These are phyloP conservation scores for Flabesymbios commensalis DNA, from an alignment of 2,888 invertebrate genomes.

Conservation along the genomic window DNA sequence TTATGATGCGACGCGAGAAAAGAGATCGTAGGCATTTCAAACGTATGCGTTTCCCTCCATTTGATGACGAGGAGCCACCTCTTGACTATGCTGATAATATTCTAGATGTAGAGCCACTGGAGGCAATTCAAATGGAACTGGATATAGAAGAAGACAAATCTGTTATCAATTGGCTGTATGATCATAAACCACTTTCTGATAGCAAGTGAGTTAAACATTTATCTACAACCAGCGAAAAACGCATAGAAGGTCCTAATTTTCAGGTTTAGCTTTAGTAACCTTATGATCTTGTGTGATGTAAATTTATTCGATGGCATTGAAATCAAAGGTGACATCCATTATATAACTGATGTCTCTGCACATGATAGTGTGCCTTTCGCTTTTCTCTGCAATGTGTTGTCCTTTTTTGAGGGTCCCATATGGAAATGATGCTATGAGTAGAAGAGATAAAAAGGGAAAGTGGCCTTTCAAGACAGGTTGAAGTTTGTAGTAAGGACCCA, in stretches of 20 bases:
- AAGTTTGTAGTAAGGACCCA: too few species aligned
- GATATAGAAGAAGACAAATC: conserved; percentile 81
- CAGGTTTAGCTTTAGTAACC: too few species aligned
- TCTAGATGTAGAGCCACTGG: conserved; percentile 96
- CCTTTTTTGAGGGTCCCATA: not conserved
- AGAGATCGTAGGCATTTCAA: conserved; percentile 98
- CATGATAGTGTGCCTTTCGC: not conserved
- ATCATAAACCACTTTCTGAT: conserved; percentile 92
- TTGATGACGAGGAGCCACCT: conserved; percentile 99
- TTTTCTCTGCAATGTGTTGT: not conserved
- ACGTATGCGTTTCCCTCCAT: conserved; percentile 98
- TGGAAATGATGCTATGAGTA: too few species aligned
- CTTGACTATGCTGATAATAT: conserved; percentile 99
- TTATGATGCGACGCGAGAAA: conserved; percentile 99
- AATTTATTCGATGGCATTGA: too few species aligned
- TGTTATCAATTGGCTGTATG: conserved; percentile 96
- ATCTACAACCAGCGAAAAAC: too few species aligned
- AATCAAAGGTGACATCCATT: too few species aligned
- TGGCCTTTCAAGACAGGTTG: too few species aligned
- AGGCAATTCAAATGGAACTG: conserved; percentile 97
- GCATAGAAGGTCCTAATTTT: too few species aligned
- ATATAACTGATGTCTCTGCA: too few species aligned
- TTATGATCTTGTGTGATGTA: too few species aligned
- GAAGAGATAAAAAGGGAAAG: too few species aligned
- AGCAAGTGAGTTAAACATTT: conserved; percentile 75